Evolutionary conservation across 2,113 vertebrate species (phyloP).

Genomic region (Neopipo cinnamomea): DNA sequence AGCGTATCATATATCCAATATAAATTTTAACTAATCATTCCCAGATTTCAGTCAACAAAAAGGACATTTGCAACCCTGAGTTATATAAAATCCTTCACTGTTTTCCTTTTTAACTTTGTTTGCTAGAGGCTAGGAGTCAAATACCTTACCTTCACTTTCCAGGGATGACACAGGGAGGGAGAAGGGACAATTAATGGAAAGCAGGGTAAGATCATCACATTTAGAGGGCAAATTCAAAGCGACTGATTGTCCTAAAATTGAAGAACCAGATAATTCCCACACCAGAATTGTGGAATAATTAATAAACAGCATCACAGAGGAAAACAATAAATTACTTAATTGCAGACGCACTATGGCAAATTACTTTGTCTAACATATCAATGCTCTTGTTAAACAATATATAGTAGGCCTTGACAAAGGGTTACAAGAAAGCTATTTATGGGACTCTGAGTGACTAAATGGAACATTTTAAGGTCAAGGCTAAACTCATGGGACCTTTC

Average conservation of each 20-base stretch:
- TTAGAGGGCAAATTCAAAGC: not conserved
- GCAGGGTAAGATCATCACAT: not conserved
- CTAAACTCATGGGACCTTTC: not conserved
- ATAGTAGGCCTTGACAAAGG: not conserved
- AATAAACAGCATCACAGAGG: not conserved
- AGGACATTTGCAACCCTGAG: not conserved
- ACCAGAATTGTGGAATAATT: not conserved
- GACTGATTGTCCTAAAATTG: not conserved
- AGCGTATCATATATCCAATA: accelerated
- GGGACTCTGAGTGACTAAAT: not conserved
- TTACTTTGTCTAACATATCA: not conserved
- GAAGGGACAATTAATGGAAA: not conserved
- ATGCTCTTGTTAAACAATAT: not conserved
- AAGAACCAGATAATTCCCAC: not conserved
- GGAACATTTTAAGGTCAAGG: not conserved
- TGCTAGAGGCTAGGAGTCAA: not conserved
- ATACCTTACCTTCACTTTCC: not conserved
- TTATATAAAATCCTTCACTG: not conserved
- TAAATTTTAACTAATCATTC: not conserved
- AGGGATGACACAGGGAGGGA: not conserved
- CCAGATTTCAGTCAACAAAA: not conserved
- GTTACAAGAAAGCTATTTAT: not conserved
- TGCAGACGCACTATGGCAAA: not conserved
- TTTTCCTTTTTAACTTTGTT: not conserved
- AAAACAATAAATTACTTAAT: not conserved